Percentiles rank a stretch among this genome's conserved stretches.
Conservation (phyloP, 2,113 vertebrate genomes). For the Clarias macrocephalus region DNA sequence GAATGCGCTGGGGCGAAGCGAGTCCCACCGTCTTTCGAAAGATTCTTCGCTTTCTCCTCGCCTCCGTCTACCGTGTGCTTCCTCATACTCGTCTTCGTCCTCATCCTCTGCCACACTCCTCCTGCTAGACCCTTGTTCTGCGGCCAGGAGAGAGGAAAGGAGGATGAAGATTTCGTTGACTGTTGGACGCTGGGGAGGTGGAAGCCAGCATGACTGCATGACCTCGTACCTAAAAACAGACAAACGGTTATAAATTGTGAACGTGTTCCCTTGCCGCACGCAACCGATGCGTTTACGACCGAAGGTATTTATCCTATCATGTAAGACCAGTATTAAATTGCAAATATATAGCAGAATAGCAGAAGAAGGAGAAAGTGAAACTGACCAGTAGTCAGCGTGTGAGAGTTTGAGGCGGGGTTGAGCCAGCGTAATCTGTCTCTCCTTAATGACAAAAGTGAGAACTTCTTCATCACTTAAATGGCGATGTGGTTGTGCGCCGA, state of each 20-base stretch:
- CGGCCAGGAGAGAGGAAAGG: slow-evolving; percentile 84
- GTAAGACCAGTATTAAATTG: background rate
- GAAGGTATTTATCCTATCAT: background rate
- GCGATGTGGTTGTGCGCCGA: slow-evolving; percentile 88
- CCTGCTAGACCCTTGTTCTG: slow-evolving; percentile 66
- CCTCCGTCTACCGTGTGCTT: slow-evolving; percentile 64
- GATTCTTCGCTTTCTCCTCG: slow-evolving; percentile 77
- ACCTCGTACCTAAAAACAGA: slow-evolving; percentile 83
- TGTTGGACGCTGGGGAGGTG: slow-evolving; percentile 81
- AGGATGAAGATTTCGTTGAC: slow-evolving; percentile 86
- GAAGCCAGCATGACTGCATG: slow-evolving; percentile 90
- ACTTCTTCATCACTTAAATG: slow-evolving; percentile 90
- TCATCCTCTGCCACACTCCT: slow-evolving; percentile 68
- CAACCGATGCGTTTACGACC: background rate
- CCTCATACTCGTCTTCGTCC: slow-evolving; percentile 73
- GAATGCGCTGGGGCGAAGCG: slow-evolving; percentile 78
- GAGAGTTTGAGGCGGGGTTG: slow-evolving; percentile 86
- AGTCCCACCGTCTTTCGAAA: slow-evolving; percentile 87
- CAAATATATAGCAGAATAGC: too few species aligned
- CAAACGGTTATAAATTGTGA: background rate
- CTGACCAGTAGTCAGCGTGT: slow-evolving; percentile 89
- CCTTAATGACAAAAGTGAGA: slow-evolving; percentile 86
- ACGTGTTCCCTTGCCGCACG: background rate
- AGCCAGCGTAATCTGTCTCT: slow-evolving; percentile 87
- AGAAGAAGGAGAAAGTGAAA: background rate